These are phyloP conservation scores for Papilio machaon DNA, from an alignment of 1,140 invertebrate species.

Conservation along the genomic window DNA sequence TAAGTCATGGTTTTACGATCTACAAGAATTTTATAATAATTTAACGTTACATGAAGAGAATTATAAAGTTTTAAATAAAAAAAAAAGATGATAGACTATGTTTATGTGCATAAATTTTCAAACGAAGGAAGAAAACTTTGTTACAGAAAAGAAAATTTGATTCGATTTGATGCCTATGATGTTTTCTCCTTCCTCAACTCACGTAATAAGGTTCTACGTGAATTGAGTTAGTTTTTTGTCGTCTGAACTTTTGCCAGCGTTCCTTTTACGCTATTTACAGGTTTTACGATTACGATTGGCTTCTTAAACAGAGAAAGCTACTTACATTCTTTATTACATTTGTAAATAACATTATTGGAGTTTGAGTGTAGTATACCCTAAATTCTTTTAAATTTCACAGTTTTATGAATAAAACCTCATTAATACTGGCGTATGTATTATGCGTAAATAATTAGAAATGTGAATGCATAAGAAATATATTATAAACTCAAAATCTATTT, in stretches of 20 bases:
- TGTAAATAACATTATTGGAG: not conserved
- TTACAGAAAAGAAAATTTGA: slow-evolving; percentile 6
- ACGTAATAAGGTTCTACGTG: not conserved
- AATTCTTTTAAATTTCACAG: not conserved
- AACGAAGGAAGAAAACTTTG: not conserved
- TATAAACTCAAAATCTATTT: too few relatives aligned
- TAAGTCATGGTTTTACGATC: too few relatives aligned
- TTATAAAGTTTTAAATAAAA: not conserved
- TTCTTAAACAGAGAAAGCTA: not conserved
- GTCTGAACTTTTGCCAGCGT: not conserved
- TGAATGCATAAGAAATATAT: too few relatives aligned
- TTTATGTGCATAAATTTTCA: not conserved
- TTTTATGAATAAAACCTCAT: too few relatives aligned
- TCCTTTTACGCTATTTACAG: not conserved
- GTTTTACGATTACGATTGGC: not conserved
- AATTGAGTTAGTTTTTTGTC: not conserved
- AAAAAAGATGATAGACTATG: not conserved
- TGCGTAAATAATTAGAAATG: too few relatives aligned
- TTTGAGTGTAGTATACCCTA: not conserved
- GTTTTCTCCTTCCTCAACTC: not conserved
- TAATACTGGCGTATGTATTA: too few relatives aligned
- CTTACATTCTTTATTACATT: not conserved
- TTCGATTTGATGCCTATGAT: not conserved
- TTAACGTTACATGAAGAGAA: not conserved
- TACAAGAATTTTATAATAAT: too few relatives aligned